Evolutionary conservation across 2,113 vertebrate species (phyloP).

Genomic region (Salvelinus fontinalis): DNA sequence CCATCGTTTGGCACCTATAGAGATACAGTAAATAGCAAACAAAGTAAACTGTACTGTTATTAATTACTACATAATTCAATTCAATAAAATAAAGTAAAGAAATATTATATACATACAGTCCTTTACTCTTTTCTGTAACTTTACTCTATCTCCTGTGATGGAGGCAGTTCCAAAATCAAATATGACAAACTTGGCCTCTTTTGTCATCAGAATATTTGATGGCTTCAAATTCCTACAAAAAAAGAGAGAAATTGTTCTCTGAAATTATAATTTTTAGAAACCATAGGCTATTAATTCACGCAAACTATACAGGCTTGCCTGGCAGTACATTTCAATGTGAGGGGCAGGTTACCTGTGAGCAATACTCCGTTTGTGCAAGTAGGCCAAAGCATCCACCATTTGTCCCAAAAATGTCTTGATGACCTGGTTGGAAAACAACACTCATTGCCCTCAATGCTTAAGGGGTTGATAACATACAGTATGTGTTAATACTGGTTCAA

Average conservation of each 20-base stretch:
- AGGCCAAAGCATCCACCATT: slow-evolving; percentile 73
- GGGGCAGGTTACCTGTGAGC: slow-evolving; percentile 70
- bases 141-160: slow-evolving; percentile 69
- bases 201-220: slow-evolving; percentile 72
- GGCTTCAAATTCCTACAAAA: slow-evolving; percentile 80
- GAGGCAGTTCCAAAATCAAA: slow-evolving; percentile 69
- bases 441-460: background rate
- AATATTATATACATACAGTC: slow-evolving; percentile 56
- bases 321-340: no score
- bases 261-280: background rate
- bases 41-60: no score
- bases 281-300: no score
- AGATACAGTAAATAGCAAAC: background rate
- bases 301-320: no score
- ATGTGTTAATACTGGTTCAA: background rate
- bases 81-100: no score
- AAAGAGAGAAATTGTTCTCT: background rate
- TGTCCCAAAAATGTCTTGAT: slow-evolving; percentile 71
- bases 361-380: slow-evolving; percentile 68
- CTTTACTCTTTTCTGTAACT: slow-evolving; percentile 69
- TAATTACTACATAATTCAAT: no score
- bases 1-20: slow-evolving; percentile 63
- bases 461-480: background rate
- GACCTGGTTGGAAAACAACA: slow-evolving; percentile 55
- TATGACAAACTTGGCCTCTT: slow-evolving; percentile 60